These are phyloP conservation scores for Ctena decussata DNA, from an alignment of 2,888 invertebrate species.

Conservation along the genomic window DNA sequence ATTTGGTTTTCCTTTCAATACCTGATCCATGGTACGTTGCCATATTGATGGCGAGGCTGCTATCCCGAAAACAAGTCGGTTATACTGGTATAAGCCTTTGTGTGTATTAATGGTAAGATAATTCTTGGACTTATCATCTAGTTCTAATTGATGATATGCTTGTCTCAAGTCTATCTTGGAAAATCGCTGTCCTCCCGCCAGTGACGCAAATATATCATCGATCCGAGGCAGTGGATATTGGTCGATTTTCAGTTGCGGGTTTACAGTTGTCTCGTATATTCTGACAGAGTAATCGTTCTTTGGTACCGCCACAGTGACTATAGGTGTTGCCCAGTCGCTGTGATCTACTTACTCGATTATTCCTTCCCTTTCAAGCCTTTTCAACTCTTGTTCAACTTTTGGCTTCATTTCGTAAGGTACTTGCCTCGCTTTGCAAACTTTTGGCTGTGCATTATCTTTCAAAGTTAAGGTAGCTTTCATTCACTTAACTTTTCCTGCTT, in stretches of 20 bases:
- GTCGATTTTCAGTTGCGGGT: no score
- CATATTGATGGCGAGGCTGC: no score
- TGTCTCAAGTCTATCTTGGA: slow-evolving; percentile 16
- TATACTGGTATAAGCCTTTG: no score
- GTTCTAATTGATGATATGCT: slow-evolving; percentile 16
- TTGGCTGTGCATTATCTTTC: slow-evolving; percentile 25
- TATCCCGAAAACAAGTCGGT: no score
- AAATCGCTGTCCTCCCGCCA: slow-evolving; percentile 11
- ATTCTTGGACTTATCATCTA: slow-evolving; percentile 8
- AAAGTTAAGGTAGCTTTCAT: slow-evolving; percentile 35
- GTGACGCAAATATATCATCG: not conserved
- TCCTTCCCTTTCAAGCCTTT: not conserved
- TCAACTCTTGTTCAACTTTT: not conserved
- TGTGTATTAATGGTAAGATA: no score
- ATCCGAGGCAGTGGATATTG: not conserved
- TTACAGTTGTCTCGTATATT: not conserved
- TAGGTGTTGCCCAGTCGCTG: slow-evolving; percentile 15
- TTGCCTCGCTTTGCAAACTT: not conserved
- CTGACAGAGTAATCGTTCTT: slow-evolving; percentile 3
- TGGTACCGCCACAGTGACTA: not conserved
- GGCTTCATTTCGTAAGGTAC: not conserved
- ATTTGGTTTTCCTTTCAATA: no score
- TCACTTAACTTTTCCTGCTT: slow-evolving; percentile 26
- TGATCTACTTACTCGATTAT: slow-evolving; percentile 2
- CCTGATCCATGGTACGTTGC: no score